Percentiles rank a stretch among this genome's conserved stretches.
Conservation (phyloP, 2,113 vertebrate genomes). For the Chrysemys picta region DNA sequence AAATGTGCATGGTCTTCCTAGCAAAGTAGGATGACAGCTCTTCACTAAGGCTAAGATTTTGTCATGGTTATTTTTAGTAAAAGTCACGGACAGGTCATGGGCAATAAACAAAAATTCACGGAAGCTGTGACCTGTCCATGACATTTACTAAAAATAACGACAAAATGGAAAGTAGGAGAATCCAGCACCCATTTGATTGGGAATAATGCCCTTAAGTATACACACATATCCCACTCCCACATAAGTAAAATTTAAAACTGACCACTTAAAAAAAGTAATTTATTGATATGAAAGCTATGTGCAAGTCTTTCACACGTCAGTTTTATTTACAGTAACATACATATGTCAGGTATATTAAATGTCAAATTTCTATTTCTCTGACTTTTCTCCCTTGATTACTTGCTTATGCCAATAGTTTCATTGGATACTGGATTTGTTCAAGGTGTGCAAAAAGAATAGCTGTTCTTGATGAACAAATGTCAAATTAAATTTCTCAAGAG, state of each 20-base stretch:
- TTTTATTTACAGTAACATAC: slow-evolving; percentile 76
- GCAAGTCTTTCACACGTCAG: slow-evolving; percentile 24
- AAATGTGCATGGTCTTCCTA: neutral
- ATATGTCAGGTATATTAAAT: slow-evolving; percentile 28
- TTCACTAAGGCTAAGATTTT: too few species aligned
- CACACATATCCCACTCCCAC: neutral
- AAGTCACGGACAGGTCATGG: too few species aligned
- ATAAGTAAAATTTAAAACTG: neutral
- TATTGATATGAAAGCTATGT: slow-evolving; percentile 42
- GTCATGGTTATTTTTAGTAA: too few species aligned
- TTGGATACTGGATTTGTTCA: neutral
- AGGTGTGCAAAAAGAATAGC: neutral
- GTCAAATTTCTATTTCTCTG: neutral
- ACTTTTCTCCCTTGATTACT: neutral
- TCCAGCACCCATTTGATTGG: neutral
- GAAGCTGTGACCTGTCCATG: too few species aligned
- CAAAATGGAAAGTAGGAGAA: too few species aligned
- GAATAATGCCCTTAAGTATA: neutral
- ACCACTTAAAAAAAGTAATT: slow-evolving; percentile 16
- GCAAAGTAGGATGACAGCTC: neutral
- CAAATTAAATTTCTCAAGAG: neutral
- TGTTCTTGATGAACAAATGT: neutral
- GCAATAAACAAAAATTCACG: too few species aligned
- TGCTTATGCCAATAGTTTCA: neutral
- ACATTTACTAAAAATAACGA: too few species aligned